These are phyloP conservation scores for Chaetoderma sp. DNA, from an alignment of 2,888 invertebrate genomes.

Conservation along the genomic window DNA sequence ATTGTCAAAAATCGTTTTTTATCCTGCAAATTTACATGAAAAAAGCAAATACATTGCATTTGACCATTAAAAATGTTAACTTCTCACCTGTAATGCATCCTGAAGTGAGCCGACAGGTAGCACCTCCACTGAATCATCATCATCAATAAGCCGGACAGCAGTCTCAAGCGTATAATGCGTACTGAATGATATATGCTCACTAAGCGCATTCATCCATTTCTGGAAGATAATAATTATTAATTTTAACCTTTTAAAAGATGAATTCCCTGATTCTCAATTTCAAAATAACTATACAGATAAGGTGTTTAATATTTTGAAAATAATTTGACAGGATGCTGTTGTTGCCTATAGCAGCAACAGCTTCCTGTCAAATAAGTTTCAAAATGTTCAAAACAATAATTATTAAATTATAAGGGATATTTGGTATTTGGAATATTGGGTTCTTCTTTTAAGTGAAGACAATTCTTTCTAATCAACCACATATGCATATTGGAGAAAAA, in stretches of 20 bases:
- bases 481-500: not conserved
- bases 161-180: slow-evolving; percentile 77
- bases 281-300: too few species aligned
- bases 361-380: too few species aligned
- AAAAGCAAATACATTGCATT: too few species aligned
- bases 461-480: not conserved
- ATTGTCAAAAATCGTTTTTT: too few species aligned
- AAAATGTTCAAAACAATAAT: too few species aligned
- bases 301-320: too few species aligned
- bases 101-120: slow-evolving; percentile 70
- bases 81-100: slow-evolving; percentile 65
- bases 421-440: not conserved
- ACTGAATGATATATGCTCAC: slow-evolving; percentile 78
- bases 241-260: too few species aligned
- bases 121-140: slow-evolving; percentile 69
- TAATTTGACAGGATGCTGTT: too few species aligned
- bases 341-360: too few species aligned
- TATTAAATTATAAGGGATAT: not conserved
- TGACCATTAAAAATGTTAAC: too few species aligned
- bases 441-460: not conserved
- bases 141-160: slow-evolving; percentile 72
- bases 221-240: slow-evolving; percentile 62
- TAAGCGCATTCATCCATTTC: slow-evolving; percentile 78
- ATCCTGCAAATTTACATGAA: too few species aligned
- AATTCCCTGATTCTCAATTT: not conserved